Conservation (phyloP, 1,140 invertebrate species). For the Drosophila guanche region DNA sequence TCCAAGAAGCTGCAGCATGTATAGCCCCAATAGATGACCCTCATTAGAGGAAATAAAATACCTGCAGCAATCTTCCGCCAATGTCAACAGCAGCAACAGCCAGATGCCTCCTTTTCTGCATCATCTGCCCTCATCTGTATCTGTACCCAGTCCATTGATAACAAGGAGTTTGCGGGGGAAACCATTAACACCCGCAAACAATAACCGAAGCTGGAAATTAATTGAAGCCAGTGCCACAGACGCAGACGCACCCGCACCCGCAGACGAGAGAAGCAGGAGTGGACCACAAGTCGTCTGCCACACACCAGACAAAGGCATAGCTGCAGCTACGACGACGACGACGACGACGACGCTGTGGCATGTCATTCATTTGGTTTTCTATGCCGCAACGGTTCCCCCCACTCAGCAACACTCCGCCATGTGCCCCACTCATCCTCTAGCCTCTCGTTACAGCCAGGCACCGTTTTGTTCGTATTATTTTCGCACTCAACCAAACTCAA, state of each 20-base stretch:
- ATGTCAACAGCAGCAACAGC: constrained; percentile 47
- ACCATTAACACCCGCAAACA: constrained; percentile 57
- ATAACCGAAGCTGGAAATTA: constrained; percentile 65
- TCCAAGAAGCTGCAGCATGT: too few relatives aligned
- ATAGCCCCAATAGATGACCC: too few relatives aligned
- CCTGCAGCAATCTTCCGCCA: not conserved
- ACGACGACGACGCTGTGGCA: constrained; percentile 25
- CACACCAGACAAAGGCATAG: constrained; percentile 30
- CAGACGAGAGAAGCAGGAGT: constrained; percentile 8
- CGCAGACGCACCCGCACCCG: constrained; percentile 11
- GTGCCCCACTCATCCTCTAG: not conserved
- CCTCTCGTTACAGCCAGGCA: not conserved
- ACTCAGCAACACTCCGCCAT: not conserved
- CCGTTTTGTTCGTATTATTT: constrained; percentile 55
- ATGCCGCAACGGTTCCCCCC: constrained; percentile 21
- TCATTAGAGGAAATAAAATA: too few relatives aligned
- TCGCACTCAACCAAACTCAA: constrained; percentile 47
- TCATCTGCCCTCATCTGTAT: not conserved
- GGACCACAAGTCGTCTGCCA: constrained; percentile 36
- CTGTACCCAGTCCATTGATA: too few relatives aligned
- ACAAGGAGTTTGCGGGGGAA: too few relatives aligned
- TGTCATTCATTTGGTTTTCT: constrained; percentile 62
- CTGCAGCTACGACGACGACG: constrained; percentile 29
- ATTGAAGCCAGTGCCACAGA: constrained; percentile 58
- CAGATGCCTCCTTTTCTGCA: not conserved